Evolutionary conservation across 2,113 vertebrate genomes (phyloP).

Genomic region (Onychorhynchus coronatus): DNA sequence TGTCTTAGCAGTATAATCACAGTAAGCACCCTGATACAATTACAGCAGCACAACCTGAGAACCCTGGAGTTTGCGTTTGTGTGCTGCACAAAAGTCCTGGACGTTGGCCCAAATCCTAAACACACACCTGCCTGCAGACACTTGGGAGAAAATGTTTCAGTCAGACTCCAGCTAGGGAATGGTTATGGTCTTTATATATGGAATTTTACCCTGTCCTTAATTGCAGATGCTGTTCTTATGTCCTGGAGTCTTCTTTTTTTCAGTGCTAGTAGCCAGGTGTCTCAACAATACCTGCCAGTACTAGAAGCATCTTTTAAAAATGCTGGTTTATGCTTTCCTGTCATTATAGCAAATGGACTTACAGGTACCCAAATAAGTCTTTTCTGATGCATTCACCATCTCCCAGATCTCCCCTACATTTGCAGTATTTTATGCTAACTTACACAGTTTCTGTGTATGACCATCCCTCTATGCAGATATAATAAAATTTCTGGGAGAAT

Average conservation of each 20-base stretch:
- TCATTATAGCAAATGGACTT: background rate
- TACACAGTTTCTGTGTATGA: background rate
- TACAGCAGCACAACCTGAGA: background rate
- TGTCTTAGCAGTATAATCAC: background rate
- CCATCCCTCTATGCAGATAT: background rate
- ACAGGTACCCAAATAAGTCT: background rate
- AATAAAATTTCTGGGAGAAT: background rate
- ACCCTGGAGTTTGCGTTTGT: background rate
- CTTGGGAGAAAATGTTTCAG: background rate
- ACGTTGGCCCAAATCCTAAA: background rate
- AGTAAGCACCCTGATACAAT: background rate
- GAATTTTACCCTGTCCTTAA: background rate
- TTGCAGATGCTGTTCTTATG: background rate
- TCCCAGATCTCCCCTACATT: background rate
- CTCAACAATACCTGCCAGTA: background rate
- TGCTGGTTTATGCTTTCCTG: background rate
- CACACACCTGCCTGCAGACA: background rate
- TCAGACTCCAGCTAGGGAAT: background rate
- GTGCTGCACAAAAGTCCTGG: background rate
- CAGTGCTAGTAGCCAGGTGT: background rate
- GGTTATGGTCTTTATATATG: background rate
- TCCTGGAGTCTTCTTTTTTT: background rate
- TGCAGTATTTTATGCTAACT: background rate
- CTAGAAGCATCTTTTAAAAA: background rate
- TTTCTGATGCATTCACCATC: background rate